Evolutionary conservation across 2,888 invertebrate species (phyloP).

Genomic region (Eumacrocentrus americanus): DNA sequence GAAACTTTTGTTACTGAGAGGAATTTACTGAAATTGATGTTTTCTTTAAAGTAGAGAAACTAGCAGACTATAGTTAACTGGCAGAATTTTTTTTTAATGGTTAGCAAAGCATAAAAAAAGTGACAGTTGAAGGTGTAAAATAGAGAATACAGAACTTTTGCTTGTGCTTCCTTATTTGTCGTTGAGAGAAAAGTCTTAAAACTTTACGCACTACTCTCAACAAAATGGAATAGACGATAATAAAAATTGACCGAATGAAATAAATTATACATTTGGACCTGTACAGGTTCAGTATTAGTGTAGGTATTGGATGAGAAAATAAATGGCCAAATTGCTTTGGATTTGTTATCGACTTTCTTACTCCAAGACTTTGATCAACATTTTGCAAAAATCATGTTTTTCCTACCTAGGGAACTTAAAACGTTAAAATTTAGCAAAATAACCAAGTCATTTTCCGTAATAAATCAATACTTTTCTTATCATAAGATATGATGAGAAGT

Average conservation of each 20-base stretch:
- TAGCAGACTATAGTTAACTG: background rate
- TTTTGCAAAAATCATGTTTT: too few species aligned
- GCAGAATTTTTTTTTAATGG: background rate
- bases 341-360: too few species aligned
- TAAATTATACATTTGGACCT: too few species aligned
- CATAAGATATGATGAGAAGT: too few species aligned
- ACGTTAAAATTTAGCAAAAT: too few species aligned
- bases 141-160: background rate
- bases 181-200: background rate
- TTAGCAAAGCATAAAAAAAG: background rate
- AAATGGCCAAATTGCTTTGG: too few species aligned
- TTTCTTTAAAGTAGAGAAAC: background rate
- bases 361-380: too few species aligned
- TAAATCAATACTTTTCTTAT: too few species aligned
- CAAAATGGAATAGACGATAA: background rate
- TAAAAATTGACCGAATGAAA: background rate
- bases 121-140: background rate
- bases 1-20: background rate
- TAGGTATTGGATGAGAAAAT: too few species aligned
- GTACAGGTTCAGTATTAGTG: too few species aligned
- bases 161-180: background rate
- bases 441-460: too few species aligned
- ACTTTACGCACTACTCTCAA: background rate
- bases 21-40: background rate
- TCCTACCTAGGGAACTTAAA: too few species aligned